Percentiles rank a stretch among this genome's conserved stretches.
Evolutionary conservation across 2,888 invertebrate species (phyloP).

Genomic region (Miltochrista miniata): DNA sequence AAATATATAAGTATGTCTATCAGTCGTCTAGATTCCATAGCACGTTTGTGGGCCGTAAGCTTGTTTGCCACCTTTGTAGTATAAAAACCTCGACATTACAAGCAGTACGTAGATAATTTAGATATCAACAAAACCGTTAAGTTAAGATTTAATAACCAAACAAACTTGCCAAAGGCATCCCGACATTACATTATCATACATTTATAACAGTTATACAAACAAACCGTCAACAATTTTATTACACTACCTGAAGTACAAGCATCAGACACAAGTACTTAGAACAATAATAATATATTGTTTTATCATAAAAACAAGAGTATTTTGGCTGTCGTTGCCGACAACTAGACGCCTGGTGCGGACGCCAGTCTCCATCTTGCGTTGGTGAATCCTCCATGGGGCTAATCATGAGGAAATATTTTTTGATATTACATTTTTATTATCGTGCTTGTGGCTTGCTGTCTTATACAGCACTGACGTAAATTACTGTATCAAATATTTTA

Average conservation of each 20-base stretch:
- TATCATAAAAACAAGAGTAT: conserved; percentile 16
- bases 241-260: conserved; percentile 7
- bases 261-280: conserved; percentile 4
- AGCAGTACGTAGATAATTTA: too few species aligned
- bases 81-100: too few species aligned
- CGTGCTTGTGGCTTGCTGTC: not conserved
- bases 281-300: conserved; percentile 14
- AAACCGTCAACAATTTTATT: conserved; percentile 1
- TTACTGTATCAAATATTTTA: too few species aligned
- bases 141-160: too few species aligned
- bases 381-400: conserved; percentile 10
- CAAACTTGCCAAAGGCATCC: not conserved
- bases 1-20: too few species aligned
- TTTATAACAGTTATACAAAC: not conserved
- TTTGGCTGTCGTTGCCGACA: conserved; percentile 11
- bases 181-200: not conserved
- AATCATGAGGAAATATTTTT: conserved; percentile 8
- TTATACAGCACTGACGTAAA: too few species aligned
- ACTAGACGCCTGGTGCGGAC: conserved; percentile 13
- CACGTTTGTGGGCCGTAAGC: too few species aligned
- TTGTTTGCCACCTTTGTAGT: too few species aligned
- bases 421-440: not conserved
- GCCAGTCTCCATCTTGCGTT: conserved; percentile 10
- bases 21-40: too few species aligned
- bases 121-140: too few species aligned